Conservation (phyloP, 2,888 invertebrate genomes). For the Andrena chrysosceles region DNA sequence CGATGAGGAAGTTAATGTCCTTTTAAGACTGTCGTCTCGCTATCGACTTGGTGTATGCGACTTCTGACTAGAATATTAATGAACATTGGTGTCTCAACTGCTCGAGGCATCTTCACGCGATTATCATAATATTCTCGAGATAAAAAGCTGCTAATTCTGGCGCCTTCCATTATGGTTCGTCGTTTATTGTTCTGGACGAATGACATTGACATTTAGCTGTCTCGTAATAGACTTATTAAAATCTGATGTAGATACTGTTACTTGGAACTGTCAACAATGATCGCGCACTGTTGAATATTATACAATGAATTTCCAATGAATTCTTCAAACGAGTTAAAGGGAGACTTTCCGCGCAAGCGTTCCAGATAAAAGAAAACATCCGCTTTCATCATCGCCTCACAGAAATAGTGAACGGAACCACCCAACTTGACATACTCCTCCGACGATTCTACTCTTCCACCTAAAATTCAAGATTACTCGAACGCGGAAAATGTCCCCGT, state of each 20-base stretch:
- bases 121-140: slow-evolving; percentile 41
- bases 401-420: no score
- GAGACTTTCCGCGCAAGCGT: no score
- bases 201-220: slow-evolving; percentile 14
- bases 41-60: slow-evolving; percentile 6
- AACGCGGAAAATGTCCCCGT: not conserved
- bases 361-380: no score
- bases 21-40: slow-evolving; percentile 8
- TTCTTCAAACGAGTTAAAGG: no score
- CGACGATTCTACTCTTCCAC: not conserved
- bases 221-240: slow-evolving; percentile 9
- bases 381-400: no score
- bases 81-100: slow-evolving; percentile 19
- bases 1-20: slow-evolving; percentile 4
- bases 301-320: not conserved
- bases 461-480: no score
- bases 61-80: slow-evolving; percentile 27
- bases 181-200: slow-evolving; percentile 20
- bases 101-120: slow-evolving; percentile 21
- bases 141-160: slow-evolving; percentile 38
- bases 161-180: slow-evolving; percentile 10
- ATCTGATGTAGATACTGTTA: not conserved
- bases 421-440: no score
- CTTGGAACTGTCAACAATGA: not conserved
- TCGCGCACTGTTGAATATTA: not conserved